Evolutionary conservation across 1,140 invertebrate species (phyloP).

Genomic region (Caerostris darwini): DNA sequence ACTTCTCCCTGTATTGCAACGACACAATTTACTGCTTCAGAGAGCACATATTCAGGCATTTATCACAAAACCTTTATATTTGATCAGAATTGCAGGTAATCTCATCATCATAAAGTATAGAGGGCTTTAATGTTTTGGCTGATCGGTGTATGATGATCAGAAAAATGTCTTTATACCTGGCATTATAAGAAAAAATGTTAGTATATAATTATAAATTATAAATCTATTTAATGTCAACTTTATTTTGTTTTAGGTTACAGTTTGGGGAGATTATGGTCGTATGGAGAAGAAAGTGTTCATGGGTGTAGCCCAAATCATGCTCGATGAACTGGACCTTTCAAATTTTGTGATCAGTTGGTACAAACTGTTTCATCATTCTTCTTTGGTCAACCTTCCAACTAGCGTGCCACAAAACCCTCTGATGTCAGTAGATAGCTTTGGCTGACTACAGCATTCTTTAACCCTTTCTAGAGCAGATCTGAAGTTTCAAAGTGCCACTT

Average conservation of each 20-base stretch:
- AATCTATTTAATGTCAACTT: not conserved
- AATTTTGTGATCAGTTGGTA: slow-evolving; percentile 99
- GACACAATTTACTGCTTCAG: too few relatives aligned
- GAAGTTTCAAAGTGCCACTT: slow-evolving; percentile 72
- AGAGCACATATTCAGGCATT: too few relatives aligned
- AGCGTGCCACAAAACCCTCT: slow-evolving; percentile 81
- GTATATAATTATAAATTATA: not conserved
- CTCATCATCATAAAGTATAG: too few relatives aligned
- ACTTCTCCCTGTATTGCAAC: too few relatives aligned
- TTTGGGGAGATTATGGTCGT: slow-evolving; percentile 99
- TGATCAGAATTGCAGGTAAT: too few relatives aligned
- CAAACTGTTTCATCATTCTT: slow-evolving; percentile 98
- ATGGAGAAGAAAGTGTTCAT: slow-evolving; percentile 99
- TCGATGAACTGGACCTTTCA: slow-evolving; percentile 97
- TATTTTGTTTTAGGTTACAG: slow-evolving; percentile 89
- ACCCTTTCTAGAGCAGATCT: slow-evolving; percentile 68
- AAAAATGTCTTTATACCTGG: not conserved
- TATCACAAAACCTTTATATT: too few relatives aligned
- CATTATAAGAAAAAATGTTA: not conserved
- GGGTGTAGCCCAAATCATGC: slow-evolving; percentile 99
- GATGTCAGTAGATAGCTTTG: slow-evolving; percentile 82
- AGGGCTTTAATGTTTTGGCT: not conserved
- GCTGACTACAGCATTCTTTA: slow-evolving; percentile 78
- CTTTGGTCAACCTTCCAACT: slow-evolving; percentile 91
- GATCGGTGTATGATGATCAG: not conserved